phyloP scores from a whole-genome alignment of 2,888 invertebrate species.

The Callyntrura guangdongensis region DNA sequence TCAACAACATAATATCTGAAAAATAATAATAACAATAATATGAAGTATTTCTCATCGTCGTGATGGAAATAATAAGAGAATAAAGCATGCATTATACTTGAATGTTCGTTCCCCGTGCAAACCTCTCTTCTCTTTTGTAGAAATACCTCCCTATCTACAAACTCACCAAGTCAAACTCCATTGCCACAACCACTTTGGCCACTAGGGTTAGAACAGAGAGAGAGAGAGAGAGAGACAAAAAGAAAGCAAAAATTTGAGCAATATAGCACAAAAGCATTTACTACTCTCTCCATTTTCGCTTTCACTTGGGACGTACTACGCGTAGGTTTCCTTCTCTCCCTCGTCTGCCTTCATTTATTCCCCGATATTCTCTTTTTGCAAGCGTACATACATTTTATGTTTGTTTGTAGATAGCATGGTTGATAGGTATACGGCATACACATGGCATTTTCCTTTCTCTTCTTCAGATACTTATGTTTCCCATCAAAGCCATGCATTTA shows the following conservation, averaged over 20 bases:
- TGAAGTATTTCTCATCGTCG: conserved; percentile 10
- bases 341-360: background rate
- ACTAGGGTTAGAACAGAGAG: conserved; percentile 14
- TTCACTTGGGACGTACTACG: too few relatives aligned
- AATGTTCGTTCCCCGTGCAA: conserved; percentile 72
- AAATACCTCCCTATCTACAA: conserved; percentile 1
- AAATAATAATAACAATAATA: conserved; percentile 27
- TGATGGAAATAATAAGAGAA: background rate
- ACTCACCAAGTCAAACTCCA: background rate
- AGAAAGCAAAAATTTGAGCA: background rate
- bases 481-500: background rate
- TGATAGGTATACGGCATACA: background rate
- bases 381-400: background rate
- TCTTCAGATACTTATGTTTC: background rate
- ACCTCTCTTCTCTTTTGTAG: conserved; percentile 17
- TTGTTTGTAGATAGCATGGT: background rate
- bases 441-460: background rate
- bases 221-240: conserved; percentile 28
- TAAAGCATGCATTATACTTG: conserved; percentile 46
- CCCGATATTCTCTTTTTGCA: background rate
- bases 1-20: conserved; percentile 1
- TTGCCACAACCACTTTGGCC: background rate
- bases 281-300: background rate
- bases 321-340: background rate
- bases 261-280: background rate